These are phyloP conservation scores for Mythimna vitellina DNA, from an alignment of 2,888 invertebrate species.

Conservation along the genomic window DNA sequence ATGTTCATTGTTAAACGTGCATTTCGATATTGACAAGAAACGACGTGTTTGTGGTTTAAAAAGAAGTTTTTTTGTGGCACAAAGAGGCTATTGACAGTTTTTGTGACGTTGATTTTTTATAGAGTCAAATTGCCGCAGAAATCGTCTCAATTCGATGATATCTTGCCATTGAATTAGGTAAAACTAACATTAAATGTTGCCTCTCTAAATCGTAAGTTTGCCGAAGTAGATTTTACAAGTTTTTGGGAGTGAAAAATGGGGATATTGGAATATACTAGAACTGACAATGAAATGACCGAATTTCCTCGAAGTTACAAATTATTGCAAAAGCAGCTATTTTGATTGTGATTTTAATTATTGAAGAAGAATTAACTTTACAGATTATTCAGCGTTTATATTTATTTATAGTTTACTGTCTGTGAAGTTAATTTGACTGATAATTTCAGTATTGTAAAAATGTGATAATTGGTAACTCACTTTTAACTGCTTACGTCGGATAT, in stretches of 20 bases:
- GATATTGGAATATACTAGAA: slow-evolving; percentile 34
- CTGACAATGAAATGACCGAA: neutral
- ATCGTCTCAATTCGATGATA: slow-evolving; percentile 48
- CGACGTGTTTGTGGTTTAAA: slow-evolving; percentile 37
- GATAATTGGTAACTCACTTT: slow-evolving; percentile 3
- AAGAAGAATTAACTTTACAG: slow-evolving; percentile 33
- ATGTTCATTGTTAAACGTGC: slow-evolving; percentile 59
- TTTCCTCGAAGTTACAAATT: slow-evolving; percentile 15
- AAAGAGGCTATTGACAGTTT: slow-evolving; percentile 48
- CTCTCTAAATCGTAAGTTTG: slow-evolving; percentile 63
- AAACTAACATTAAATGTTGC: slow-evolving; percentile 63
- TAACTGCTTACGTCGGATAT: neutral
- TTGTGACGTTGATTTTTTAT: slow-evolving; percentile 33
- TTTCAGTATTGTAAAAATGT: slow-evolving; percentile 45
- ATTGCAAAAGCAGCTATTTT: slow-evolving; percentile 48
- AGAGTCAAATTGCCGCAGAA: slow-evolving; percentile 1
- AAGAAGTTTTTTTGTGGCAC: slow-evolving; percentile 37
- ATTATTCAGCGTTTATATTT: slow-evolving; percentile 51
- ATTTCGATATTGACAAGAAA: slow-evolving; percentile 64
- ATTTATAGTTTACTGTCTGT: slow-evolving; percentile 46
- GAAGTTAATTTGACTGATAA: slow-evolving; percentile 14
- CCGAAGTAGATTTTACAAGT: slow-evolving; percentile 37
- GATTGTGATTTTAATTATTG: slow-evolving; percentile 51
- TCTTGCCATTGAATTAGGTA: slow-evolving; percentile 79
- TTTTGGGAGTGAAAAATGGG: slow-evolving; percentile 12